Percentiles rank a stretch among this genome's conserved stretches.
These are phyloP conservation scores for Venturia canescens DNA, from an alignment of 1,140 invertebrate genomes.

Conservation along the genomic window DNA sequence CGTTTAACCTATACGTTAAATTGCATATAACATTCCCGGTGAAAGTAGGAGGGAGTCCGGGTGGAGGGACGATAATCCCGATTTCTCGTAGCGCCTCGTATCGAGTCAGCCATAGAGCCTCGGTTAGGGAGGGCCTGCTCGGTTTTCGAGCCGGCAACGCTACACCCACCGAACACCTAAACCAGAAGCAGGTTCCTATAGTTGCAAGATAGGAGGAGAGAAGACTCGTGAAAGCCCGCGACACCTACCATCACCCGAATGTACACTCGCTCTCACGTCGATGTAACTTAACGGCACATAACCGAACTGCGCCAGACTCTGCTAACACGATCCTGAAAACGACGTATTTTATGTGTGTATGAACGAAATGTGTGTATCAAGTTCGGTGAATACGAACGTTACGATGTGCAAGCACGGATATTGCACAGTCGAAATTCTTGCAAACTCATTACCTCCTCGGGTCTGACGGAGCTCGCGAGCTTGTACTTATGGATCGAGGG, in stretches of 20 bases:
- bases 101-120: not conserved
- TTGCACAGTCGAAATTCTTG: constrained; percentile 2
- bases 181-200: constrained; percentile 5
- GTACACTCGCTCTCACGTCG: not conserved
- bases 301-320: not conserved
- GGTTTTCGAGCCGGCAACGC: not conserved
- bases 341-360: constrained; percentile 9
- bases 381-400: not conserved
- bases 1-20: constrained; percentile 22
- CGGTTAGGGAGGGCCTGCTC: not conserved
- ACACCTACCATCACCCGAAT: not conserved
- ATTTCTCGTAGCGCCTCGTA: not conserved
- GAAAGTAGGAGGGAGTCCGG: not conserved
- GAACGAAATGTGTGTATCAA: constrained; percentile 16
- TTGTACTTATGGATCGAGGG: not conserved
- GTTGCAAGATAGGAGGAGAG: not conserved
- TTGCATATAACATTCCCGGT: constrained; percentile 17
- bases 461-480: too few relatives aligned
- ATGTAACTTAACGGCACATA: not conserved
- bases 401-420: not conserved
- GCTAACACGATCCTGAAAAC: constrained; percentile 5
- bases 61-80: not conserved
- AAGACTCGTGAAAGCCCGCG: not conserved
- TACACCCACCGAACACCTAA: not conserved
- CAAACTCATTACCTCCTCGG: not conserved